Evolutionary conservation across 2,113 vertebrate genomes (phyloP).

Genomic region (Ptychochromis oligacanthus): DNA sequence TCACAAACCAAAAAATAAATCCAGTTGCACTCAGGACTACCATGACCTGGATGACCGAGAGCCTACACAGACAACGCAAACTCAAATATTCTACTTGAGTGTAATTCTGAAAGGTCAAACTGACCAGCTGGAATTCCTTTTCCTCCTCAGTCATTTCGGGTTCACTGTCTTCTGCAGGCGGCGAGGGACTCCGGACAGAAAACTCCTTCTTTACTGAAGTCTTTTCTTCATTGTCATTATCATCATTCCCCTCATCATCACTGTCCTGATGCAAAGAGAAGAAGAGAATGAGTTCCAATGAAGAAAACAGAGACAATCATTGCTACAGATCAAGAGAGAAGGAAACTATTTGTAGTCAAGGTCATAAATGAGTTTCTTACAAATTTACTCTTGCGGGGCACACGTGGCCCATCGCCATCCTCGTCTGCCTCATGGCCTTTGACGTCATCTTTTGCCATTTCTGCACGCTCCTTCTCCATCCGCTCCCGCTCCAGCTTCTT

Average conservation of each 20-base stretch:
- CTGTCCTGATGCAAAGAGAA: conserved; percentile 84
- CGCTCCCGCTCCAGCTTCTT: conserved; percentile 94
- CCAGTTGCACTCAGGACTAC: background rate
- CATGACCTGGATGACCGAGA: background rate
- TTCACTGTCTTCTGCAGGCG: conserved; percentile 93
- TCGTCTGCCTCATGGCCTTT: conserved; percentile 84
- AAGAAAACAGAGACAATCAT: background rate
- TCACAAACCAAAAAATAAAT: background rate
- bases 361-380: conserved; percentile 80
- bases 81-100: background rate
- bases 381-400: conserved; percentile 99
- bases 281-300: background rate
- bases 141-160: conserved; percentile 98
- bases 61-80: background rate
- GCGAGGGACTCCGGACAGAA: conserved; percentile 87
- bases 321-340: background rate
- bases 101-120: conserved; percentile 24
- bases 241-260: conserved; percentile 86
- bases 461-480: conserved; percentile 93
- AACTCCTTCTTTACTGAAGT: conserved; percentile 83
- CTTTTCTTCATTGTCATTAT: conserved; percentile 82
- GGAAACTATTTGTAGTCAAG: background rate
- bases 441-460: conserved; percentile 88
- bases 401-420: conserved; percentile 85
- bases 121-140: conserved; percentile 95